Base-by-base conservation (phyloP, 2,113 vertebrate species). In the Podarcis cretensis region DNA sequence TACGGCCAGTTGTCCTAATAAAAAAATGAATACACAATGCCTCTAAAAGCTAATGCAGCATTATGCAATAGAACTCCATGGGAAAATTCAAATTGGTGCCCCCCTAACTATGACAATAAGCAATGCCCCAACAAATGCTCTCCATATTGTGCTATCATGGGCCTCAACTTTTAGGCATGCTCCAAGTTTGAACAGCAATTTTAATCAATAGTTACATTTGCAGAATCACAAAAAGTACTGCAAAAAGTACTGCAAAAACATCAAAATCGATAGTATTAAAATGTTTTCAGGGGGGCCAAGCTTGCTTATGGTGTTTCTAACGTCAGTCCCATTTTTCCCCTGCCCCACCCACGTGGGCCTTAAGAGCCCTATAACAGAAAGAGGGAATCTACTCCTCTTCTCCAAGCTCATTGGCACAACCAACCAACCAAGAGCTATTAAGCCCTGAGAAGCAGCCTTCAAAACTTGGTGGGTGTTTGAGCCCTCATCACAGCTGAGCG, bases 231-330 rank as follows among this genome's bases (percentile, higher is more conserved):
- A 65, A 81, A n/a, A n/a, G n/a, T n/a, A n/a, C n/a, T n/a, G n/a
- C n/a, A n/a, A n/a, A 35, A 37, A 66, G 5, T 18, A 3, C 21
- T 14, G 1, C 0, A 0, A 71, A 82, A 81, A 74, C 25, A 8
- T 74, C 1, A 66, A 82, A 74, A 81, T 65, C 21, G 8, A 32
- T 23, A 79, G 9, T 68, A 79, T 69, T 69, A 48, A 16, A 69
- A 2, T 69, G 37, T 73, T 54, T 9, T 23, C 4, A 37, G 27
- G 1, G 9, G 21, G 20, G 23, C 4, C 20, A 32, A 54, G 20
- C 40, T 54, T 48, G 40, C 63, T 79, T 9, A 32, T 16, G 12
- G 59, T 6, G 23, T 27, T 65, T 6, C 30, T 77, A 40, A 8
- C 54, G 0, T 30, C 66, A 84, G 69, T 84, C 23, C n/a, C 48